Evolutionary conservation across 2,113 vertebrate genomes (phyloP), one percentile per base, ranked within the genome.

Genomic region (Accipiter cooperii): DNA sequence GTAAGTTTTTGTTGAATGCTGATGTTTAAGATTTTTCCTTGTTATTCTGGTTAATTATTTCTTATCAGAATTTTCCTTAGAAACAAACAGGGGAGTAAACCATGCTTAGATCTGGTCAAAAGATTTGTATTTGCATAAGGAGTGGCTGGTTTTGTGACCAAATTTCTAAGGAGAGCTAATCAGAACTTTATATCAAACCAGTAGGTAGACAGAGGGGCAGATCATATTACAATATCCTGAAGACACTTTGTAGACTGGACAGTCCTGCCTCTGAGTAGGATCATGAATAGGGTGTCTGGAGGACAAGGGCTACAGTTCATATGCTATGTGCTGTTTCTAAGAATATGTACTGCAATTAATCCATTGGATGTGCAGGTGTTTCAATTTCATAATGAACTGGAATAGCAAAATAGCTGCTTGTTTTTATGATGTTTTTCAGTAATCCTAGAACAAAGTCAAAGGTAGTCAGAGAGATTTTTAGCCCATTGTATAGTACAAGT

Each of bases 61-160:
- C 69, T 14, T 40, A 49, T 6, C 20, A 40, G 57, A 54, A 54
- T 58, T 93, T 92, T 87, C 69, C 44, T 73, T 87, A 63, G 61
- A 61, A 78, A 47, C 12, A 69, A 29, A 40, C 8, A 51, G 1
- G 17, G 24, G 10, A 60, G 9, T 7, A 17, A 78, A 74, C 28
- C 9, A 6, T 74, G 26, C 51, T 51, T 57, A 82, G 12, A 40
- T 80, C 44, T n/a, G 9, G 29, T 87, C 51, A 87, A 85, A 89
- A 76, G 47, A 49, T 78, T 33, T 61, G 60, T 68, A 26, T 96
- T 95, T 98, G 66, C 9, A 0, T 88, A 42, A 70, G 46, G 71
- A 52, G 71, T 60, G 78, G 40, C 73, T 44, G 36, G n/a, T 97
- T 96, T 96, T 54, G 68, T 90, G 86, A 46, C 66, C 61, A 79